These are phyloP conservation scores for Xiphorhynchus erythropygius DNA, from an alignment of 2,797 vertebrate genomes.

Conservation along the genomic window DNA sequence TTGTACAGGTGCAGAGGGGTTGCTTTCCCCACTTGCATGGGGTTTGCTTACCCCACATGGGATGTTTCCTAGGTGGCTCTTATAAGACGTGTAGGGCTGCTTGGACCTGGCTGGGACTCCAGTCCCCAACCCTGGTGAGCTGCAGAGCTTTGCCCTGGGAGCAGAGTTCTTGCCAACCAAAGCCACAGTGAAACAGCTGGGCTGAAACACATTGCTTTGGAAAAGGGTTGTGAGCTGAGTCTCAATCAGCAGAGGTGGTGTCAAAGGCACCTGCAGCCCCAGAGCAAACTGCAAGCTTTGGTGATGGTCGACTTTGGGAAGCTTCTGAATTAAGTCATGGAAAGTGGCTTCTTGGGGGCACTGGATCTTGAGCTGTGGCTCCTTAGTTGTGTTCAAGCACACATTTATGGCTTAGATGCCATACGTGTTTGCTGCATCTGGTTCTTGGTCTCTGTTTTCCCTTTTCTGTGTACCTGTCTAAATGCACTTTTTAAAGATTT, in stretches of 20 bases:
- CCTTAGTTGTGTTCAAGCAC: background rate
- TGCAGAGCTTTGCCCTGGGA: background rate
- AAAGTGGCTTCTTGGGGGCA: background rate
- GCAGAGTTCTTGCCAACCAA: background rate
- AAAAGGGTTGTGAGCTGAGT: background rate
- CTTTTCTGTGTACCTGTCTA: background rate
- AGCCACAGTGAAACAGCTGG: background rate
- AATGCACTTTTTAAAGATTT: background rate
- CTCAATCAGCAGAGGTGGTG: background rate
- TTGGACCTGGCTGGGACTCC: background rate
- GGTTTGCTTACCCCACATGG: background rate
- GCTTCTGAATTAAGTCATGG: background rate
- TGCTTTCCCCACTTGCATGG: fast-evolving
- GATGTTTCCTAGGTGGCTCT: background rate
- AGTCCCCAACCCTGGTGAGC: fast-evolving
- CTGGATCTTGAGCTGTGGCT: background rate
- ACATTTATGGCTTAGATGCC: background rate
- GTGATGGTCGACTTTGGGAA: background rate
- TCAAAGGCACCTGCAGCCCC: background rate
- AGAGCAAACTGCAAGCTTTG: background rate
- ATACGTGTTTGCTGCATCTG: background rate
- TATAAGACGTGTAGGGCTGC: background rate
- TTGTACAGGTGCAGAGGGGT: background rate
- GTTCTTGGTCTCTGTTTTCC: background rate
- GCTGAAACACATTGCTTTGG: fast-evolving